phyloP scores from a whole-genome alignment of 2,113 vertebrate genomes.

The Xenotilapia flavipinnis region DNA sequence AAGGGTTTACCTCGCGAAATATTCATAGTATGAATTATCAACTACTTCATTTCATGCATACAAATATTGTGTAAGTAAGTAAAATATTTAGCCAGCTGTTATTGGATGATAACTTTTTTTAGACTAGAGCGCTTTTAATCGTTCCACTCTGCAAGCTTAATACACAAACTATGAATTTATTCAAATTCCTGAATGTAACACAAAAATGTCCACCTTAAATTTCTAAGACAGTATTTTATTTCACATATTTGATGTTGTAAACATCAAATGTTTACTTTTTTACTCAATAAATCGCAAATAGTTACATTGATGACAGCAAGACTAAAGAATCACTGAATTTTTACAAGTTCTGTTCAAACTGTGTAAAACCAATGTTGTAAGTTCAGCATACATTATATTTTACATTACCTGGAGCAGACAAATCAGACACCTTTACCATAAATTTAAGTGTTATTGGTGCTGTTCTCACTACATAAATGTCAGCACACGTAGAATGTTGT shows the following conservation, averaged over 20 bases:
- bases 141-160: neutral
- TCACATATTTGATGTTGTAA: neutral
- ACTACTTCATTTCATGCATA: neutral
- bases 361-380: neutral
- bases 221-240: neutral
- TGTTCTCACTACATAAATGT: neutral
- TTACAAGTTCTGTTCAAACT: neutral
- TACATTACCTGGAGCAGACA: neutral
- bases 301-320: neutral
- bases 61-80: neutral
- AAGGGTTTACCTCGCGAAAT: neutral
- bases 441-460: neutral
- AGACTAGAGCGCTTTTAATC: neutral
- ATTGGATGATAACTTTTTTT: neutral
- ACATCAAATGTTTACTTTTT: neutral
- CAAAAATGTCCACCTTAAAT: neutral
- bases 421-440: neutral
- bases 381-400: neutral
- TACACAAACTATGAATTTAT: neutral
- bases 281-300: neutral
- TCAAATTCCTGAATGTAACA: neutral
- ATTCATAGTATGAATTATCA: neutral
- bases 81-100: neutral
- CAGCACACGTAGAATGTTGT: rapidly evolving
- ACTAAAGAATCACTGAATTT: neutral